Evolutionary conservation across 2,888 invertebrate species (phyloP).

Genomic region (Amphipyra berbera): DNA sequence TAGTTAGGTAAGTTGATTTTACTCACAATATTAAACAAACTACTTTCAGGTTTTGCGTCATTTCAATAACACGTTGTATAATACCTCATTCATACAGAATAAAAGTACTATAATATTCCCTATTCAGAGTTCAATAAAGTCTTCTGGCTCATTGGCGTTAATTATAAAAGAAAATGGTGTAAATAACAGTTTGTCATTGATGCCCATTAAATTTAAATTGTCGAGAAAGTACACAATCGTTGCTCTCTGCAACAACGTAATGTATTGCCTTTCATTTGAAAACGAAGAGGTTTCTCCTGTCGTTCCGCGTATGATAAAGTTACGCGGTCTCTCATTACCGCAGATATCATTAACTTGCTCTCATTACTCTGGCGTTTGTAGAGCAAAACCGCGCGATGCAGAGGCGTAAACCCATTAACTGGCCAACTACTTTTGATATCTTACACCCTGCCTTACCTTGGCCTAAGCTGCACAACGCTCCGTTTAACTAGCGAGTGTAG

Average conservation of each 20-base stretch:
- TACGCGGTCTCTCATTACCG: constrained; percentile 80
- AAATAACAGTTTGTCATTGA: constrained; percentile 63
- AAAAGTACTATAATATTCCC: too few relatives aligned
- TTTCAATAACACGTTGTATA: too few relatives aligned
- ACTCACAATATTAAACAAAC: too few relatives aligned
- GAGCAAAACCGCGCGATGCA: constrained; percentile 64
- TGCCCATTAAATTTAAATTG: constrained; percentile 72
- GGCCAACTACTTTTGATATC: constrained; percentile 58
- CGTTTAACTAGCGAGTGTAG: constrained; percentile 31
- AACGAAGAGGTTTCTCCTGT: constrained; percentile 82
- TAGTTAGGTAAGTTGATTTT: too few relatives aligned
- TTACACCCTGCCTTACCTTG: constrained; percentile 47
- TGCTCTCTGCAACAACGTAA: constrained; percentile 69
- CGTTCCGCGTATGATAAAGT: constrained; percentile 82
- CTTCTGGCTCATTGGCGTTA: constrained; percentile 5
- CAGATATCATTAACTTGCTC: constrained; percentile 76
- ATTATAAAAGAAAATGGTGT: constrained; percentile 39
- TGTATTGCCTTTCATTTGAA: constrained; percentile 83
- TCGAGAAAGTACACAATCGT: constrained; percentile 77
- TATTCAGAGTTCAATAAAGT: neutral
- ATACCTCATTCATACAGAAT: constrained; percentile 1
- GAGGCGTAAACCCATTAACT: constrained; percentile 58
- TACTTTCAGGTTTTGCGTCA: too few relatives aligned
- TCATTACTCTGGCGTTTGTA: constrained; percentile 72
- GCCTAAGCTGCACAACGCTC: constrained; percentile 48